Evolutionary conservation across 2,113 vertebrate species (phyloP).

Genomic region (Crotalus horridus): DNA sequence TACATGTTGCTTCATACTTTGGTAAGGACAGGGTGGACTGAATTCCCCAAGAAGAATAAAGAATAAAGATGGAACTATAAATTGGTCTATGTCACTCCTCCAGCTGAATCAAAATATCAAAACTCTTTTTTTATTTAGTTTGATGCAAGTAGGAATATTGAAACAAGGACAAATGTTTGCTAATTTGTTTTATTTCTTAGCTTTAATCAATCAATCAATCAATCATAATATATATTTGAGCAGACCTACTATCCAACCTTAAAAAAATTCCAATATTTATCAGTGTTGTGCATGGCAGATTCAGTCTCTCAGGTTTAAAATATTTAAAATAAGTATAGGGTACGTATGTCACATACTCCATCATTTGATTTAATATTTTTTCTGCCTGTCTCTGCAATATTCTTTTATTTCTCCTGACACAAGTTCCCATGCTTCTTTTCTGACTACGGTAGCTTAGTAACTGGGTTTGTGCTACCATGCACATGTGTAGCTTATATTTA

Average conservation of each 20-base stretch:
- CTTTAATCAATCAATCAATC: not conserved
- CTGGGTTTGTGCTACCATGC: not conserved
- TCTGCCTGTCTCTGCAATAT: not conserved
- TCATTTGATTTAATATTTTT: not conserved
- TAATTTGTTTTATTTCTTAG: not conserved
- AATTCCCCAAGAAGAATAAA: not conserved
- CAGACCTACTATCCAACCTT: not conserved
- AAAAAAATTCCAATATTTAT: not conserved
- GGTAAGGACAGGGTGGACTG: fast-evolving
- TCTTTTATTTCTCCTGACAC: not conserved
- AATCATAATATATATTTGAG: not conserved
- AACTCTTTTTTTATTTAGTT: not conserved
- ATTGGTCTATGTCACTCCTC: not conserved
- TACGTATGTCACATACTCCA: not conserved
- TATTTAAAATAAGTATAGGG: not conserved
- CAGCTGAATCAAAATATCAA: not conserved
- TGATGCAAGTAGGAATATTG: not conserved
- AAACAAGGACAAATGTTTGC: not conserved
- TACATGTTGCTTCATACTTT: fast-evolving
- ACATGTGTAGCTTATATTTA: not conserved
- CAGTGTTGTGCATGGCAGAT: not conserved
- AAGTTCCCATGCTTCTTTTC: not conserved
- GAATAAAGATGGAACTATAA: not conserved
- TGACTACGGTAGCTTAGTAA: not conserved
- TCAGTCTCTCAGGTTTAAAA: not conserved